Percentiles rank a stretch among this genome's conserved stretches.
Conservation (phyloP, 2,797 vertebrate genomes). For the Melanogrammus aeglefinus region DNA sequence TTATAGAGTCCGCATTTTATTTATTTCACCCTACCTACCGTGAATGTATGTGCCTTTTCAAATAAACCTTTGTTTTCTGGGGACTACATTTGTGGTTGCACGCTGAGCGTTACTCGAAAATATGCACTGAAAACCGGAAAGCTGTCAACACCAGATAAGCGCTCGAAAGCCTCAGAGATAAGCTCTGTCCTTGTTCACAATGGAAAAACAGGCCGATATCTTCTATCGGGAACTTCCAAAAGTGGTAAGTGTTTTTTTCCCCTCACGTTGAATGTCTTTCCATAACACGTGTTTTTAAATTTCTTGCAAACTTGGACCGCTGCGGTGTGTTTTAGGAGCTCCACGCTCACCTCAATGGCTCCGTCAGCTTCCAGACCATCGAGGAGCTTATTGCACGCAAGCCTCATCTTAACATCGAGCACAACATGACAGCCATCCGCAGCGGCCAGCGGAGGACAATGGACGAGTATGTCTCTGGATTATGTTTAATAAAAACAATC, state of each 20-base stretch:
- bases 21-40: neutral
- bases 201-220: slow-evolving; percentile 59
- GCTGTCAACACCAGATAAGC: neutral
- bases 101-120: slow-evolving; percentile 46
- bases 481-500: neutral
- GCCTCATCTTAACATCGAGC: slow-evolving; percentile 80
- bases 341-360: slow-evolving; percentile 95
- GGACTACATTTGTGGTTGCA: slow-evolving; percentile 54
- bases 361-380: slow-evolving; percentile 86
- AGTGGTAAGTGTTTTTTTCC: slow-evolving; percentile 64
- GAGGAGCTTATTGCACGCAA: slow-evolving; percentile 85
- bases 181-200: slow-evolving; percentile 16
- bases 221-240: slow-evolving; percentile 76
- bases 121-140: slow-evolving; percentile 49
- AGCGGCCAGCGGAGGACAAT: slow-evolving; percentile 86
- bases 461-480: slow-evolving; percentile 79
- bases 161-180: neutral
- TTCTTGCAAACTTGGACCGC: slow-evolving; percentile 46
- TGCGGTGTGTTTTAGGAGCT: slow-evolving; percentile 79
- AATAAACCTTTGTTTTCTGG: neutral
- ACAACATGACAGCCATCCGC: slow-evolving; percentile 85
- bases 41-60: neutral
- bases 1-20: neutral
- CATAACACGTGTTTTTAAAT: neutral
- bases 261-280: neutral